Conservation (phyloP, 2,113 vertebrate genomes). For the Apaloderma vittatum region DNA sequence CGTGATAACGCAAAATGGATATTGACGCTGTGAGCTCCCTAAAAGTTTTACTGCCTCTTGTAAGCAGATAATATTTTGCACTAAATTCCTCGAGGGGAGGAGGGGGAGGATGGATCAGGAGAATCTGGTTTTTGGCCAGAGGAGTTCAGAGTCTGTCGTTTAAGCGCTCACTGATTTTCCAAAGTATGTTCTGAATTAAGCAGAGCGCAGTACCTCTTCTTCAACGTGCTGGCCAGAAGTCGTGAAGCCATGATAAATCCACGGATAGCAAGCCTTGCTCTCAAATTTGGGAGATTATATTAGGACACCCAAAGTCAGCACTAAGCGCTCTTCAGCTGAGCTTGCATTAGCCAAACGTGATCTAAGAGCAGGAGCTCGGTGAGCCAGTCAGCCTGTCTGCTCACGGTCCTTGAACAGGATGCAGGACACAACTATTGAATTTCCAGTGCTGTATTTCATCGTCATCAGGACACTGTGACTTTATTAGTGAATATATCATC, state of each 20-base stretch:
- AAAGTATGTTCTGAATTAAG: constrained; percentile 42
- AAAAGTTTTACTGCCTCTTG: neutral
- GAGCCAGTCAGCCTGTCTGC: neutral
- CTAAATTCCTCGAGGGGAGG: neutral
- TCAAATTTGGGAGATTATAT: neutral
- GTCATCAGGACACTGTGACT: neutral
- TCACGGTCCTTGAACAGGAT: neutral
- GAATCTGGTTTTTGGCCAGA: neutral
- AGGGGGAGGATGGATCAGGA: neutral
- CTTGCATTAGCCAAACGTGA: neutral
- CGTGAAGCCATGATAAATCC: neutral
- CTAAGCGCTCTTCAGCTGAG: neutral
- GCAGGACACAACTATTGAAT: neutral
- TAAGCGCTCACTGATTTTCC: neutral
- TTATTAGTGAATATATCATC: constrained; percentile 1
- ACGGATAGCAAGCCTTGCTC: neutral
- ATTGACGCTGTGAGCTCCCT: neutral
- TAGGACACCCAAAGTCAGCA: neutral
- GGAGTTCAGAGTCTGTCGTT: neutral
- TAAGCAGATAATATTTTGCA: neutral
- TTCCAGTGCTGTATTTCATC: constrained; percentile 11
- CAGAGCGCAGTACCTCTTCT: neutral
- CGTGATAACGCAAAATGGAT: neutral
- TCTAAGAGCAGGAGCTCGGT: neutral
- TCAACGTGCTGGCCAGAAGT: neutral